Conservation (phyloP, 2,888 invertebrate genomes). For the Nasonovia ribisnigri region DNA sequence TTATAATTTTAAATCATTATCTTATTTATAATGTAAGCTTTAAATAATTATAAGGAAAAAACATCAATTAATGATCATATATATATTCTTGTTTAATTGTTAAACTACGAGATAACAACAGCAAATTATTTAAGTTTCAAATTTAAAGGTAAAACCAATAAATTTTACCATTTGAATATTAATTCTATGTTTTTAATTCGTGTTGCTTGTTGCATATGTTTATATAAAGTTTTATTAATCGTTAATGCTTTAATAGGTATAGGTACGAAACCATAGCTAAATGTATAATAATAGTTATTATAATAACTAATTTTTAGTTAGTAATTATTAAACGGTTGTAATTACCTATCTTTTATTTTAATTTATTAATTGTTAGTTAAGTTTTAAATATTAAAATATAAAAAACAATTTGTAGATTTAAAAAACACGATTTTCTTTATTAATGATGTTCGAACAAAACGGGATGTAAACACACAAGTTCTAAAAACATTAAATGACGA, state of each 20-base stretch:
- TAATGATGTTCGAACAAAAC: not conserved
- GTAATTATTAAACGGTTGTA: not conserved
- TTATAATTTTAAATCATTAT: not conserved
- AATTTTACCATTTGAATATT: not conserved
- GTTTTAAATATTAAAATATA: not conserved
- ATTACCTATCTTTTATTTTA: not conserved
- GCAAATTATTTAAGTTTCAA: not conserved
- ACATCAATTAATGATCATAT: not conserved
- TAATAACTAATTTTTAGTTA: not conserved
- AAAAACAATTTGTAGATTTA: constrained; percentile 17
- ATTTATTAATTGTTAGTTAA: not conserved
- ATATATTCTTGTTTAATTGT: not conserved
- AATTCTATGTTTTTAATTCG: not conserved
- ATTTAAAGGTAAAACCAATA: not conserved
- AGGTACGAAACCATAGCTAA: not conserved
- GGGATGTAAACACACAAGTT: not conserved
- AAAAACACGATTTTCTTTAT: not conserved
- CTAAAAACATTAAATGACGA: constrained; percentile 6
- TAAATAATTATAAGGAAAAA: not conserved
- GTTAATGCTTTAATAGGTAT: not conserved
- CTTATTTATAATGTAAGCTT: not conserved
- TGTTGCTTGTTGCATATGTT: not conserved
- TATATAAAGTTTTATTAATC: not conserved
- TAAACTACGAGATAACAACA: not conserved
- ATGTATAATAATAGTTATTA: not conserved